phyloP scores from a whole-genome alignment of 2,113 vertebrate species.

The Dolichotis patagonum region DNA sequence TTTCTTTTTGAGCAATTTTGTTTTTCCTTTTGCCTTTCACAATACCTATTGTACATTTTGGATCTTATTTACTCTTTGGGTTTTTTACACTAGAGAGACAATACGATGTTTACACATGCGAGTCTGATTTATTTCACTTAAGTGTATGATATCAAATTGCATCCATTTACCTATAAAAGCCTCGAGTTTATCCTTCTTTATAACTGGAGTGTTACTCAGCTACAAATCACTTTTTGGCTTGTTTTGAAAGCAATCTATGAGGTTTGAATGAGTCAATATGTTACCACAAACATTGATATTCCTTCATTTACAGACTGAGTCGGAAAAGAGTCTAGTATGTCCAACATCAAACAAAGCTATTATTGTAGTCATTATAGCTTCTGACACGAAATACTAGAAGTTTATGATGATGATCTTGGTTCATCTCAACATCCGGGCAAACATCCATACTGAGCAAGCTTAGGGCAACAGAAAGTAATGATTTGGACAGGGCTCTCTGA shows the following conservation, averaged over 20 bases:
- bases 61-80: no score
- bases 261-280: neutral
- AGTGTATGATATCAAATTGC: no score
- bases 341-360: neutral
- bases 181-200: no score
- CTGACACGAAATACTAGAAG: neutral
- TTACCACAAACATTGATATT: neutral
- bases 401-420: neutral
- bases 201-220: no score
- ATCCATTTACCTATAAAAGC: no score
- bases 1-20: no score
- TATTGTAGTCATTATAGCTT: neutral
- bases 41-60: no score
- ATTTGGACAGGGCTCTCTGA: neutral
- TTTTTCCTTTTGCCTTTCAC: no score
- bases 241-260: slow-evolving; percentile 40
- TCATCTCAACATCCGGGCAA: neutral
- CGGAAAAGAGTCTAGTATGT: neutral
- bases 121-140: no score
- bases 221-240: neutral
- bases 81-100: no score
- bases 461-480: neutral
- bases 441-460: neutral
- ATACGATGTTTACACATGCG: no score
- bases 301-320: neutral